Evolutionary conservation across 2,888 invertebrate genomes (phyloP), one percentile per base, ranked within the genome.

Genomic region (Trimorus sp.): DNA sequence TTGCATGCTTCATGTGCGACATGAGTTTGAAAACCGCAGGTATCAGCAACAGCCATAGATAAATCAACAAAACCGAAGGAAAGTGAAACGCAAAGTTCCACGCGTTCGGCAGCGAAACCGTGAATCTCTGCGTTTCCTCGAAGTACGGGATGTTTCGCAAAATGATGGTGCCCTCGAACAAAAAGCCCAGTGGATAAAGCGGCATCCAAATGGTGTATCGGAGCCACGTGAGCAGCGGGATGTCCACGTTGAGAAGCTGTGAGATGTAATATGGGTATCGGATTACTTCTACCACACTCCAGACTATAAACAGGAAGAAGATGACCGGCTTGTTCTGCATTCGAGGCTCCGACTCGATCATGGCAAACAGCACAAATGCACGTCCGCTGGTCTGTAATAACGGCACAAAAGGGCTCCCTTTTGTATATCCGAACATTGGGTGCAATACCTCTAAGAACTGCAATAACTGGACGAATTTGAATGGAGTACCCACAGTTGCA

Each of bases 171-270:
- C 97, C 96, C 93, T 99, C 98, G 88, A 97, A 96, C 0, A 97
- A 89, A 85, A 98, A 95, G 7, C 98, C 98, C 49, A 98, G 90
- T 0, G 99, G 99, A 92, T 98, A 99, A 0, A 98, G 93, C 0
- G 97, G 95, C 84, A 99, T 97, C 98, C 98, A 99, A 73, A 97
- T 93, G 0, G 97, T 96, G 91, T 99, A 98, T 14, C 99, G 94
- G 2, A 99, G 92, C 98, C 98, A 99, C 0, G 97, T 98, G 8
- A 99, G 91, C 3, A 96, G 87, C 58, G 94, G 93, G 42, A 96
- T 93, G 78, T 97, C 95, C 37, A 94, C 94, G 76, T 96, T 95
- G 88, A 97, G 94, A 0, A 97, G 92, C 87, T 96, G 95, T 0
- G 96, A 93, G 89, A 98, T 95, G 92, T 99, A 99, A 92, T 96